phyloP scores from a whole-genome alignment of 2,113 vertebrate species.

The Phalacrocorax aristotelis region DNA sequence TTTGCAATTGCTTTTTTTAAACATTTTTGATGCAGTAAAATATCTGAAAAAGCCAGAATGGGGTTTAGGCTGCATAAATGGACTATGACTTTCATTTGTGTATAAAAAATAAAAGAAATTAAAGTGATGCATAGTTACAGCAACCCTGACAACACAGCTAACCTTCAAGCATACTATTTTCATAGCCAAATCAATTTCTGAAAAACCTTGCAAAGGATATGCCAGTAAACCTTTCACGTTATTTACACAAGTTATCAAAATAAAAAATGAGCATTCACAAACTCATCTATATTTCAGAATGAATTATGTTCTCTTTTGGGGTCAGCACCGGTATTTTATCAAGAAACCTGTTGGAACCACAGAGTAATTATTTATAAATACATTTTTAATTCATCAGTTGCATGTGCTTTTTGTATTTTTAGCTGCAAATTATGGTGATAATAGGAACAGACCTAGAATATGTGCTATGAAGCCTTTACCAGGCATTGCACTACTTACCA shows the following conservation, averaged over 20 bases:
- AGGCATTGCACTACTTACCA: slow-evolving; percentile 66
- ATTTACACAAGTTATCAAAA: neutral
- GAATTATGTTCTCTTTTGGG: neutral
- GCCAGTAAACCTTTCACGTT: neutral
- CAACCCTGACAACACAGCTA: neutral
- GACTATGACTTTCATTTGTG: neutral
- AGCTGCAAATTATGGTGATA: slow-evolving; percentile 1
- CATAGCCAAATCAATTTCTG: neutral
- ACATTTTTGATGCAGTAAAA: neutral
- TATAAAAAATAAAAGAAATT: neutral
- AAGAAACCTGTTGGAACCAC: neutral
- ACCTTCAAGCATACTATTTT: neutral
- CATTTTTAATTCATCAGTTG: neutral
- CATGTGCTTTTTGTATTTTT: neutral
- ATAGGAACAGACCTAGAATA: neutral
- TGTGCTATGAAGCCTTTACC: slow-evolving; percentile 28
- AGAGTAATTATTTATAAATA: neutral
- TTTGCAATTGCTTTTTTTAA: neutral
- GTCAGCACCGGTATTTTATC: neutral
- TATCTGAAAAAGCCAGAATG: neutral
- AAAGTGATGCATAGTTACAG: neutral
- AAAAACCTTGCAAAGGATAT: neutral
- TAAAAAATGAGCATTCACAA: neutral
- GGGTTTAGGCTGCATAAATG: neutral
- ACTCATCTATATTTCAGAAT: neutral